These are phyloP conservation scores for Brachionus sp. DNA, from an alignment of 1,140 invertebrate genomes.

Conservation along the genomic window DNA sequence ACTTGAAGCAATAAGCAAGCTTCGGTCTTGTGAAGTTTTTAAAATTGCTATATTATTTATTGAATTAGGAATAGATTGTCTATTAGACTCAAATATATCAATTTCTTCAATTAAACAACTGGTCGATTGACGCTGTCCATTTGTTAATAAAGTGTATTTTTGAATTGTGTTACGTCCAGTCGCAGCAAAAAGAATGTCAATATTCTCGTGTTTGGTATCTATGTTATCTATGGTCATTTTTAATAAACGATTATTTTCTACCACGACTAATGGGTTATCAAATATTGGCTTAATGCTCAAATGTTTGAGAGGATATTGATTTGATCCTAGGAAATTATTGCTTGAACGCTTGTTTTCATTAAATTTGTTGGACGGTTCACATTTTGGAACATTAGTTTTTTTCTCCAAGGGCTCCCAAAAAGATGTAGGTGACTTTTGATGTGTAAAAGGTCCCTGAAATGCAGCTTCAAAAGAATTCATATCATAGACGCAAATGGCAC, in stretches of 20 bases:
- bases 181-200: neutral
- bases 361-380: neutral
- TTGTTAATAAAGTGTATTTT: neutral
- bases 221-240: conserved; percentile 11
- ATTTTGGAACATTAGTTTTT: neutral
- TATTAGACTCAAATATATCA: neutral
- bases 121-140: neutral
- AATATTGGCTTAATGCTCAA: conserved; percentile 1
- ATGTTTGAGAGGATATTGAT: conserved; percentile 12
- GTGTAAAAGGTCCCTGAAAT: conserved; percentile 2
- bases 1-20: neutral
- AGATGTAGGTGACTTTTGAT: neutral
- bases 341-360: neutral
- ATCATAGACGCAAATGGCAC: conserved; percentile 7
- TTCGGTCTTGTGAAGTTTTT: neutral
- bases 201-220: conserved; percentile 15
- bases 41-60: conserved; percentile 19
- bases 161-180: neutral
- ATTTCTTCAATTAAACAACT: conserved; percentile 26
- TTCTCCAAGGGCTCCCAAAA: neutral
- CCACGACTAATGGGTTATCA: neutral
- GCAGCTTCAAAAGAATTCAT: neutral
- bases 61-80: neutral
- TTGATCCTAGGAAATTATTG: neutral
- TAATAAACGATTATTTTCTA: neutral